Conservation (phyloP, 1,140 invertebrate species). For the Vanessa tameamea region DNA sequence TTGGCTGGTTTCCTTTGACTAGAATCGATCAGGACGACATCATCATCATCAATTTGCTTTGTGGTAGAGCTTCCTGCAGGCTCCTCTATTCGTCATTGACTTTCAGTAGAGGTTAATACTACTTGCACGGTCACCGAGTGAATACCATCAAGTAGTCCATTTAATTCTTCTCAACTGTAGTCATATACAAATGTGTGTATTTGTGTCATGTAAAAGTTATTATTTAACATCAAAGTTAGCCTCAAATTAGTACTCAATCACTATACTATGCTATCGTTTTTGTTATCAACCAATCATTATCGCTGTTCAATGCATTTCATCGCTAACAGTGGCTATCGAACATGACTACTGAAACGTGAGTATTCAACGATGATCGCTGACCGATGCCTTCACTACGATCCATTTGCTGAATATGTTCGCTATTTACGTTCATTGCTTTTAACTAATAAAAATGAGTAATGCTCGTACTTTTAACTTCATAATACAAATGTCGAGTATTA, state of each 20-base stretch:
- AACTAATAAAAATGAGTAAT: background rate
- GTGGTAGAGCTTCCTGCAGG: no score
- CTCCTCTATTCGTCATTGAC: no score
- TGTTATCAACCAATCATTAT: background rate
- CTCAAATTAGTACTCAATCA: background rate
- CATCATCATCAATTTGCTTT: no score
- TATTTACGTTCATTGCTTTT: background rate
- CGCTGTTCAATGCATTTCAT: slow-evolving; percentile 1
- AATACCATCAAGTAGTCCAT: no score
- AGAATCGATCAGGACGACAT: no score
- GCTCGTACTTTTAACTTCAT: background rate
- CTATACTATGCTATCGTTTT: background rate
- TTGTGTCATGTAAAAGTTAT: no score
- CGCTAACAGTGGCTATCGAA: background rate
- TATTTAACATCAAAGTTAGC: no score
- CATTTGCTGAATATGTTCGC: background rate
- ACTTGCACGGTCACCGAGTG: no score
- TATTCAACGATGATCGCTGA: background rate
- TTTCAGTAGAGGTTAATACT: no score
- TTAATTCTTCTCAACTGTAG: no score
- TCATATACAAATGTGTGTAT: no score
- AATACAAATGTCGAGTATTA: slow-evolving; percentile 8
- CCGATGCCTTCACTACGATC: slow-evolving; percentile 4
- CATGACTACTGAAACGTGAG: background rate
- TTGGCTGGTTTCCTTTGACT: no score